These are phyloP conservation scores for Drosophila mojavensis DNA, from an alignment of 1,140 invertebrate genomes.

Conservation along the genomic window DNA sequence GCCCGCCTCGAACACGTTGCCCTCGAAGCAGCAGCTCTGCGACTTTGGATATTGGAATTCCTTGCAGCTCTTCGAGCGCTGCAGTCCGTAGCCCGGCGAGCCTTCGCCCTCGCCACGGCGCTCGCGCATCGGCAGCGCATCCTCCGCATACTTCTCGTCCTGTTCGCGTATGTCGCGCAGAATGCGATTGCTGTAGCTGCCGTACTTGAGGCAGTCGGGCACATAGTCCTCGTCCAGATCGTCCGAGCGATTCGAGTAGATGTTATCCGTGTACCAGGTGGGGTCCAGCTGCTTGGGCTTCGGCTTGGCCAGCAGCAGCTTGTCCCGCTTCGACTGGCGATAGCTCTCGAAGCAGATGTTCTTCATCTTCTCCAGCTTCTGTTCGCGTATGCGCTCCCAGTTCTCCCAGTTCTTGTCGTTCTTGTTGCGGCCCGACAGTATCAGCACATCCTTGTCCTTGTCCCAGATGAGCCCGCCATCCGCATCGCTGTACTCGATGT, in stretches of 20 bases:
- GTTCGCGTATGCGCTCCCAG: conserved; percentile 83
- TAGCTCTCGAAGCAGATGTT: conserved; percentile 83
- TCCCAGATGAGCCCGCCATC: conserved; percentile 63
- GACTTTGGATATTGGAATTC: conserved; percentile 83
- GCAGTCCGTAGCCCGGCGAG: conserved; percentile 69
- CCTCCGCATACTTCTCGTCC: conserved; percentile 64
- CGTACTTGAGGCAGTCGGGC: conserved; percentile 79
- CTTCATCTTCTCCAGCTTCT: conserved; percentile 83
- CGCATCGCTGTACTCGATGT: conserved; percentile 69
- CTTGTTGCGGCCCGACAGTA: conserved; percentile 74
- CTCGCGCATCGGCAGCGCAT: conserved; percentile 35
- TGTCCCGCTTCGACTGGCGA: conserved; percentile 83
- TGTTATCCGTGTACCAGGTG: conserved; percentile 84
- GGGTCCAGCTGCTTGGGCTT: conserved; percentile 83
- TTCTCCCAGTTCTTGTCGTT: conserved; percentile 84
- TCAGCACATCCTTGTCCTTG: conserved; percentile 61
- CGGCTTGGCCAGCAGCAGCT: conserved; percentile 85
- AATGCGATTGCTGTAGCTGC: conserved; percentile 69
- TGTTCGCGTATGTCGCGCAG: conserved; percentile 75
- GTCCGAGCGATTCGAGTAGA: conserved; percentile 84
- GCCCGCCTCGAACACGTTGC: conserved; percentile 65
- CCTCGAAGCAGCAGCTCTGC: conserved; percentile 81
- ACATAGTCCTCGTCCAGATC: conserved; percentile 82
- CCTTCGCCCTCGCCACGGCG: conserved; percentile 77
- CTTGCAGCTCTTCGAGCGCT: conserved; percentile 81